Percentiles rank a stretch among this genome's conserved stretches.
Evolutionary conservation across 1,140 invertebrate genomes (phyloP).

Genomic region (Hetaerina americana): DNA sequence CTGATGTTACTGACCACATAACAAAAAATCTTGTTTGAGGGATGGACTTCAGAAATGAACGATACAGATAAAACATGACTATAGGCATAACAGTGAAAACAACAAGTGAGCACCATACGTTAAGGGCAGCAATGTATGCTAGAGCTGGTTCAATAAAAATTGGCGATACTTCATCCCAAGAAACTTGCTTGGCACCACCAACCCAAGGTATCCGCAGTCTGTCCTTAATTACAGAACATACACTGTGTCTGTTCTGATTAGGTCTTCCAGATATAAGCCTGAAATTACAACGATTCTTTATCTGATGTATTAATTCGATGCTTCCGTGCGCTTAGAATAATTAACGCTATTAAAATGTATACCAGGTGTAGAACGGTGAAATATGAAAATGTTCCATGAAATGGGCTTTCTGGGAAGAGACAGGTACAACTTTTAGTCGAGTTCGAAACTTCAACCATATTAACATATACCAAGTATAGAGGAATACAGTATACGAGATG

Average conservation of each 20-base stretch:
- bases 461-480: too few species aligned
- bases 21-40: slow-evolving; percentile 51
- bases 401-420: too few species aligned
- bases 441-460: too few species aligned
- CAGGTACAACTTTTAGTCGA: too few species aligned
- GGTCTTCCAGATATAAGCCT: not conserved
- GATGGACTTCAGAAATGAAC: slow-evolving; percentile 42
- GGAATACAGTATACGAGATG: too few species aligned
- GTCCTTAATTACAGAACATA: slow-evolving; percentile 26
- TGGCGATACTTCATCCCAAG: slow-evolving; percentile 44
- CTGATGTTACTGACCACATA: slow-evolving; percentile 49
- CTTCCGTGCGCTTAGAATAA: too few species aligned
- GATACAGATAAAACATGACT: slow-evolving; percentile 43
- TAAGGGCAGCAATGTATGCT: slow-evolving; percentile 41
- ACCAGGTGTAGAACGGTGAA: too few species aligned
- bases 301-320: too few species aligned
- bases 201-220: slow-evolving; percentile 38
- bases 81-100: slow-evolving; percentile 45
- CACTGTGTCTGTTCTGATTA: not conserved
- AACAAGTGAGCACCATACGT: slow-evolving; percentile 38
- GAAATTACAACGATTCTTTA: too few species aligned
- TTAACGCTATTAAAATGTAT: too few species aligned
- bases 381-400: too few species aligned
- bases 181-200: slow-evolving; percentile 36
- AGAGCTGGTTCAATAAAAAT: slow-evolving; percentile 45